Conservation (phyloP, 2,113 vertebrate species). For the Siniperca chuatsi region DNA sequence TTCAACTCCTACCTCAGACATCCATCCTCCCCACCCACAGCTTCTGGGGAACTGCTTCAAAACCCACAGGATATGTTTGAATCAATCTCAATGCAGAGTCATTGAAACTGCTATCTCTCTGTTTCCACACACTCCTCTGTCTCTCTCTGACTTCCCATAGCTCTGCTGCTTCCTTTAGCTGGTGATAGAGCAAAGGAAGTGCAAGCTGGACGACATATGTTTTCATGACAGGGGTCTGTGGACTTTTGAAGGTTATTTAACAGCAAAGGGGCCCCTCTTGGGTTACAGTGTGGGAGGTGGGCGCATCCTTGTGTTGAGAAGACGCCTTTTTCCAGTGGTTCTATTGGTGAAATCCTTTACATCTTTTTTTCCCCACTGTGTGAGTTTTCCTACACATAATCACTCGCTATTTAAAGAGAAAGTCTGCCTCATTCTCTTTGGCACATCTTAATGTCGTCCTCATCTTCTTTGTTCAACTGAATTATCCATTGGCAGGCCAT, state of each 20-base stretch:
- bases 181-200: slow-evolving; percentile 60
- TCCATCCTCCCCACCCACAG: slow-evolving; percentile 1
- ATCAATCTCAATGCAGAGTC: slow-evolving; percentile 42
- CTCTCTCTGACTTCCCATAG: slow-evolving; percentile 24
- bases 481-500: background rate
- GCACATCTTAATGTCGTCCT: background rate
- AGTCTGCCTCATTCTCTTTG: background rate
- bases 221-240: slow-evolving; percentile 56
- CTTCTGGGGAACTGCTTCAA: slow-evolving; percentile 12
- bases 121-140: slow-evolving; percentile 28
- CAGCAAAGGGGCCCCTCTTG: slow-evolving; percentile 44
- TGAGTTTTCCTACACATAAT: slow-evolving; percentile 20
- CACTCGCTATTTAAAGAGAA: slow-evolving; percentile 2
- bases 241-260: slow-evolving; percentile 67
- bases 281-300: slow-evolving; percentile 64
- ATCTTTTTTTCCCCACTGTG: slow-evolving; percentile 16
- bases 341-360: slow-evolving; percentile 18
- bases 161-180: slow-evolving; percentile 39
- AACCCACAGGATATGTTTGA: slow-evolving; percentile 35
- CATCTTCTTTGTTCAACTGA: slow-evolving; percentile 13
- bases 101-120: slow-evolving; percentile 17
- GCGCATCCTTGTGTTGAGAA: slow-evolving; percentile 35
- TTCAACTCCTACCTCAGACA: slow-evolving; percentile 40
- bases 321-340: slow-evolving; percentile 17
- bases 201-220: slow-evolving; percentile 44